Base-by-base conservation (phyloP, 2,113 vertebrate species). In the Colistium nudipinnis region DNA sequence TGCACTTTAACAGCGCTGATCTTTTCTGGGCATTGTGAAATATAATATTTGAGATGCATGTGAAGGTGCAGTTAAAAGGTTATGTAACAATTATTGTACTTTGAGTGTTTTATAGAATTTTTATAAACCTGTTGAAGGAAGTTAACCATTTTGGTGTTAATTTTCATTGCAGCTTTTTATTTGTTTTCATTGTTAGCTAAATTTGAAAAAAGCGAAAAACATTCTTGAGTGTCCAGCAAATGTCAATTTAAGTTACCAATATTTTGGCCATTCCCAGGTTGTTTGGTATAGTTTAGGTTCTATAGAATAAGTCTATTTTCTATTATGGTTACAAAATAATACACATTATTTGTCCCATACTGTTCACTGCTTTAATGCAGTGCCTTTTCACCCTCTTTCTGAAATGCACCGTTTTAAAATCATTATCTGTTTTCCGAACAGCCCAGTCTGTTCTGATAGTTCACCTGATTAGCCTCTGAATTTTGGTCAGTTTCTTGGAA, bases 51-150 rank as follows among this genome's bases (percentile, higher is more conserved):
- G 6, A 85, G 62, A 71, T 70, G 74, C 74, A 81, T 80, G 81
- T 78, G 25, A 69, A 80, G 53, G 75, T 67, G 60, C 41, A 84
- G 48, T 67, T 73, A 66, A 69, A 28, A 57, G 43, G 53, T 63
- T 43, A 74, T 59, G 72, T 76, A 68, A 66, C 17, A 62, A 49
- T 59, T n/a, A 22, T 14, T 70, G 70, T 82, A 67, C 80, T 85
- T 79, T 80, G 17, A 62, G 56, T 76, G 75, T 83, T 84, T 86
- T 83, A 9, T 78, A 81, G 41, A 61, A 38, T 76, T 76, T 73
- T 80, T 24, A 63, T 81, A 80, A 66, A 55, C 20, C 41, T 61
- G 47, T 55, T 54, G 45, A 39, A 49, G 16, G 24, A 47, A 70
- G 61, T 54, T 38, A 41, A 9, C 19, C n/a, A n/a, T n/a, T n/a